Conservation (phyloP, 2,888 invertebrate species). For the Eristalis pertinax region DNA sequence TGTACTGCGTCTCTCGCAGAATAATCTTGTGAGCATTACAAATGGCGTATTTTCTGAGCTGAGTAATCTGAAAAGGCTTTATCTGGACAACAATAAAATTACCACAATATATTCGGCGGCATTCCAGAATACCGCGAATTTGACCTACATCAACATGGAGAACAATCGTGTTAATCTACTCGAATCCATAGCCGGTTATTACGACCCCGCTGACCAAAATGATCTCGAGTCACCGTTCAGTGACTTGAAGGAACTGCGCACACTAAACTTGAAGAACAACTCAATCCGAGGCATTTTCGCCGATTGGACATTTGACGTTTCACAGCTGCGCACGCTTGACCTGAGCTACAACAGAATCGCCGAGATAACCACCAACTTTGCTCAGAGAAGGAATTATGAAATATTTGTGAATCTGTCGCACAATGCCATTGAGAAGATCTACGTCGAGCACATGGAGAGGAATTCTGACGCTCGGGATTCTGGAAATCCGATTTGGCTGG, state of each 20-base stretch:
- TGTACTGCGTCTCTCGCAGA: slow-evolving; percentile 85
- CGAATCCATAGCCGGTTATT: slow-evolving; percentile 73
- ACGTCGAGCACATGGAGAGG: slow-evolving; percentile 76
- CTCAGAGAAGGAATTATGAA: slow-evolving; percentile 79
- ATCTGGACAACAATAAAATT: slow-evolving; percentile 83
- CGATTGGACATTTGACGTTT: slow-evolving; percentile 85
- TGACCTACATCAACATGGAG: slow-evolving; percentile 83
- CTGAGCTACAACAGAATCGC: slow-evolving; percentile 86
- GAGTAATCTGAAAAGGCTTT: slow-evolving; percentile 81
- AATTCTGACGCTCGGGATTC: slow-evolving; percentile 70
- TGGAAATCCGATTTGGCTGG: slow-evolving; percentile 77
- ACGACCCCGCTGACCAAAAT: slow-evolving; percentile 55
- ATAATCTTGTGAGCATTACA: slow-evolving; percentile 84
- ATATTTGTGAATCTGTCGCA: slow-evolving; percentile 82
- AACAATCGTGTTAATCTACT: slow-evolving; percentile 83
- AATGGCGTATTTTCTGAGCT: slow-evolving; percentile 80
- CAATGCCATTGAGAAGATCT: slow-evolving; percentile 83
- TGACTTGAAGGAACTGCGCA: slow-evolving; percentile 82
- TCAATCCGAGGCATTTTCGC: slow-evolving; percentile 84
- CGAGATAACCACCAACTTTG: slow-evolving; percentile 78
- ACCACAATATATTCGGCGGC: slow-evolving; percentile 80
- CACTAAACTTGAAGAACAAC: slow-evolving; percentile 85
- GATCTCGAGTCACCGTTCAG: slow-evolving; percentile 83
- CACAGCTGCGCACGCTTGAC: slow-evolving; percentile 84
- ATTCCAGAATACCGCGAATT: slow-evolving; percentile 83